Base-by-base conservation (phyloP, 2,797 vertebrate species). In the Sebastes baramenuke region DNA sequence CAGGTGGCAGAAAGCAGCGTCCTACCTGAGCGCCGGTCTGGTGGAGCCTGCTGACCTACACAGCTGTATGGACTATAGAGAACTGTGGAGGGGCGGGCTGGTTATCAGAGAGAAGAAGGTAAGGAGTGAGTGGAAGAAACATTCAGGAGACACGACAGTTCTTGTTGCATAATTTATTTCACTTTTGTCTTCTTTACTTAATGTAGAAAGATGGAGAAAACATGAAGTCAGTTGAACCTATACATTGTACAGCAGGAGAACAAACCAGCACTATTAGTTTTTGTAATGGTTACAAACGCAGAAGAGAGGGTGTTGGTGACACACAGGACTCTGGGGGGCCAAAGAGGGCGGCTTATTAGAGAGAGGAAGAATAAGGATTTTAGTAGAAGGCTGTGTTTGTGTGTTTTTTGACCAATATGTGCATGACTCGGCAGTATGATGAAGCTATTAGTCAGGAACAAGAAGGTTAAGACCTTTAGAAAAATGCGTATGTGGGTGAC, bases 71-170 rank as follows among this genome's bases (percentile, higher is more conserved):
- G 61, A 91, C 85, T 36, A 65, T 14, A 77, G 74, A 25, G 93
- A 94, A 58, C 36, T 92, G 7, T 95, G 94, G 94, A 91, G 94
- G 42, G 94, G 94, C 1, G 38, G 89, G 8, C 74, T 95, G 67
- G 29, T 93, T 25, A 60, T 95, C 86, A 93, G 91, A 89, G 94
- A 95, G 80, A 95, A 90, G 70, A 95, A 94, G 90, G 94, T 94
- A 81, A 86, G 70, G 8, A 12, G 7, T 7, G 27, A 27, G 46
- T 9, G 3, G 16, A 62, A 42, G 24, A 62, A 73, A 64, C 64
- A 22, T 24, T 27, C n/a, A n/a, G 27, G 46, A 14, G 13, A 46
- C 49, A 52, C 49, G 8, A 14, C 32, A 20, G 42, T 12, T 60
- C 4, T 14, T 74, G 29, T 42, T 72, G 73, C 59, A 52, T 38